Evolutionary conservation across 2,113 vertebrate genomes (phyloP).

Genomic region (Andinoacara biseriatus): DNA sequence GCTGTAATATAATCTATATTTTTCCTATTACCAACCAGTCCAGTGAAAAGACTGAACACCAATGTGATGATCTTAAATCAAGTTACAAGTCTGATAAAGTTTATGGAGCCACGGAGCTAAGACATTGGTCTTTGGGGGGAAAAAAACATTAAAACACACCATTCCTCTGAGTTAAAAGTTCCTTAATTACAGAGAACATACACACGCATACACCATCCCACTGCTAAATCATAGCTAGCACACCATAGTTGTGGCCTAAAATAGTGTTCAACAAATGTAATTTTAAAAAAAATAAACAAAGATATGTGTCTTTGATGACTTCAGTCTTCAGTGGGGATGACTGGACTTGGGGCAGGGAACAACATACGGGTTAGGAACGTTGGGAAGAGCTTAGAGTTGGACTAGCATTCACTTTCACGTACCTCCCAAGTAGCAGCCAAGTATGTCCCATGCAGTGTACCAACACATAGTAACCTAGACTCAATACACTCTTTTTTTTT

Average conservation of each 20-base stretch:
- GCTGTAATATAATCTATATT: neutral
- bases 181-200: slow-evolving; percentile 1
- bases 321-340: neutral
- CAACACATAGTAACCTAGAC: neutral
- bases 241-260: neutral
- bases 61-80: neutral
- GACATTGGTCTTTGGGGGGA: neutral
- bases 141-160: neutral
- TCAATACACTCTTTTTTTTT: neutral
- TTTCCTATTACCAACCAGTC: neutral
- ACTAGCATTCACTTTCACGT: neutral
- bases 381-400: neutral
- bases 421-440: neutral
- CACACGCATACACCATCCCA: neutral
- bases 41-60: neutral
- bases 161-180: neutral
- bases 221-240: neutral
- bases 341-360: neutral
- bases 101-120: neutral
- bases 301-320: neutral
- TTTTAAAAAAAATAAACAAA: neutral
- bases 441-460: neutral
- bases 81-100: neutral
- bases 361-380: neutral
- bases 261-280: neutral